phyloP scores from a whole-genome alignment of 2,113 vertebrate genomes.

The Origma solitaria region DNA sequence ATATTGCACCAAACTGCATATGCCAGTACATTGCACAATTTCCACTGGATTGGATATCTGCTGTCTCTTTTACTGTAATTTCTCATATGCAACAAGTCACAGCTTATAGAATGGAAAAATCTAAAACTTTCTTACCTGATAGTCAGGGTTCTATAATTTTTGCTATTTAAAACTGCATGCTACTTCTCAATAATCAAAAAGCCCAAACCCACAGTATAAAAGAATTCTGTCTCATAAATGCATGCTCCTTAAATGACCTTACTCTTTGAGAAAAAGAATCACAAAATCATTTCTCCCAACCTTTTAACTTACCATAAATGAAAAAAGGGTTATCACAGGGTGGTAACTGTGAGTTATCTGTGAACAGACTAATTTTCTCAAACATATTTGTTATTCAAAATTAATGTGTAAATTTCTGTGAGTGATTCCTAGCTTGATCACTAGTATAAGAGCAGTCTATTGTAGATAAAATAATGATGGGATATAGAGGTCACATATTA shows the following conservation, averaged over 20 bases:
- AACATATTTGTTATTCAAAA: constrained; percentile 34
- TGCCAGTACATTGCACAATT: neutral
- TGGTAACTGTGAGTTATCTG: neutral
- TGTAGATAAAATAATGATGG: neutral
- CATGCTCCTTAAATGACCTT: neutral
- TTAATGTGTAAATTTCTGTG: constrained; percentile 1
- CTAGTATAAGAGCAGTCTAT: neutral
- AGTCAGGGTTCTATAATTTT: neutral
- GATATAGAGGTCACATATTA: neutral
- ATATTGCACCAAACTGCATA: neutral
- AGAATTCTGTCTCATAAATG: neutral
- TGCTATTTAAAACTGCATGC: neutral
- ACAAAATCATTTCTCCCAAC: neutral
- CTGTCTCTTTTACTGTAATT: neutral
- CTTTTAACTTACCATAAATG: neutral
- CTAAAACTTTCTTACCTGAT: neutral
- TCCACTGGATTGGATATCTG: neutral
- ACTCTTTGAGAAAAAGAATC: neutral
- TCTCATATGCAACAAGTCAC: neutral
- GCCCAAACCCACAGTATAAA: neutral
- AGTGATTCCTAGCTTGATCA: neutral
- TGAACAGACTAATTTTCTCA: neutral
- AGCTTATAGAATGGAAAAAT: neutral
- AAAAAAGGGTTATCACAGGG: neutral
- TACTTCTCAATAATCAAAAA: neutral